A percentile compares a stretch with the other conserved stretches of the same genome.
These are phyloP conservation scores for Erebia epiphron DNA, from an alignment of 2,888 invertebrate genomes.

Conservation along the genomic window DNA sequence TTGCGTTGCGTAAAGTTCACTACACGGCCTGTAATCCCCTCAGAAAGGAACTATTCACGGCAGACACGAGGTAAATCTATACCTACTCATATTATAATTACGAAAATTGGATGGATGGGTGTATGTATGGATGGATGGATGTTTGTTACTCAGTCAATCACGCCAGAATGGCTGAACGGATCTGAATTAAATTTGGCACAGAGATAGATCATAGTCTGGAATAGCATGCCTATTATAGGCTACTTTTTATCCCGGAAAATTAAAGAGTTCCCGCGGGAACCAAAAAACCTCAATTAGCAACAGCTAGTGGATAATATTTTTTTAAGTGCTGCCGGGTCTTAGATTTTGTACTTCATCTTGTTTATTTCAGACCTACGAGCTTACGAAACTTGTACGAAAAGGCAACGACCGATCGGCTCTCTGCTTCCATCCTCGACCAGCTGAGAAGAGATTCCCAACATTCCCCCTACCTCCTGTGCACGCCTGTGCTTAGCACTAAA, in stretches of 20 bases:
- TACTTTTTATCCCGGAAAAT: too few relatives aligned
- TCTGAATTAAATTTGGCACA: too few relatives aligned
- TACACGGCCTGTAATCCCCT: slow-evolving; percentile 88
- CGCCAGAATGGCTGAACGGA: too few relatives aligned
- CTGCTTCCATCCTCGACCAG: slow-evolving; percentile 85
- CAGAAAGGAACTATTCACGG: slow-evolving; percentile 89
- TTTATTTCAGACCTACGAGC: slow-evolving; percentile 84
- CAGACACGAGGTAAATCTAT: slow-evolving; percentile 83
- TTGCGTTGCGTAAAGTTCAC: slow-evolving; percentile 90
- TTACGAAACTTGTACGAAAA: slow-evolving; percentile 90
- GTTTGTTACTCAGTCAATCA: too few relatives aligned
- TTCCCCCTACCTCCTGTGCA: slow-evolving; percentile 90
- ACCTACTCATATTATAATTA: too few relatives aligned
- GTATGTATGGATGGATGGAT: too few relatives aligned
- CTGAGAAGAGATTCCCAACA: slow-evolving; percentile 84
- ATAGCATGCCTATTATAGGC: too few relatives aligned
- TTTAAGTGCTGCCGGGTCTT: neutral
- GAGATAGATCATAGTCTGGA: too few relatives aligned
- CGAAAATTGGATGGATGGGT: too few relatives aligned
- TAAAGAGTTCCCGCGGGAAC: too few relatives aligned
- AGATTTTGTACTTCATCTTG: neutral
- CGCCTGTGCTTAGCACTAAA: slow-evolving; percentile 89
- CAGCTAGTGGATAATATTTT: too few relatives aligned
- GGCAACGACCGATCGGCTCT: slow-evolving; percentile 87
- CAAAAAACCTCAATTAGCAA: too few relatives aligned